phyloP scores from a whole-genome alignment of 2,888 invertebrate genomes.

The Ferrisia virgata region DNA sequence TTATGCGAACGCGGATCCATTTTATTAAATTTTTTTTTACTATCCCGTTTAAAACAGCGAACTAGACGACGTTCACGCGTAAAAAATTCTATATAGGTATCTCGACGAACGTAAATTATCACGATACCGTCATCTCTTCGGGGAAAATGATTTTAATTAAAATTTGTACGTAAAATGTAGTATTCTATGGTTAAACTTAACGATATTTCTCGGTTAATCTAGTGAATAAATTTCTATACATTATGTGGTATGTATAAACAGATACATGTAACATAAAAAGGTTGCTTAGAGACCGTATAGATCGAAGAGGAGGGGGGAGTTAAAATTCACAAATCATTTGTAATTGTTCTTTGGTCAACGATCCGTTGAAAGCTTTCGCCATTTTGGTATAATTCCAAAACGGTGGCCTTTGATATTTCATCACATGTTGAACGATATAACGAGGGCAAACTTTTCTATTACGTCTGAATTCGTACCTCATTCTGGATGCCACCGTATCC shows the following conservation, averaged over 20 bases:
- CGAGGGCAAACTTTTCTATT: background rate
- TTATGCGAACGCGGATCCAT: background rate
- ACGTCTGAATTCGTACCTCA: constrained; percentile 7
- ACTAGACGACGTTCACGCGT: no score
- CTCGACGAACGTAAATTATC: background rate
- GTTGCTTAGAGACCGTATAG: no score
- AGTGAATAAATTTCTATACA: background rate
- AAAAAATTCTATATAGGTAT: background rate
- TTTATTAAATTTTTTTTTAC: constrained; percentile 5
- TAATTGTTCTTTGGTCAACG: background rate
- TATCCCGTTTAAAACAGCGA: background rate
- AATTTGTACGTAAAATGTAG: background rate
- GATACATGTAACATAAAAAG: no score
- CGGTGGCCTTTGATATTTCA: constrained; percentile 28
- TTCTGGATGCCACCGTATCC: background rate
- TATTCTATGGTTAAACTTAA: background rate
- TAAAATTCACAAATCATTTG: background rate
- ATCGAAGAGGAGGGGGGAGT: background rate
- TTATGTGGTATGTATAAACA: background rate
- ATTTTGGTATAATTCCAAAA: constrained; percentile 29
- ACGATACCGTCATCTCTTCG: background rate
- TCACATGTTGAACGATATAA: constrained; percentile 10
- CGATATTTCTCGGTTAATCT: background rate
- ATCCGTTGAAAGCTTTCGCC: background rate
- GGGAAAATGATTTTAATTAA: background rate